Conservation (phyloP, 2,888 invertebrate genomes). For the Catocala sponsa region DNA sequence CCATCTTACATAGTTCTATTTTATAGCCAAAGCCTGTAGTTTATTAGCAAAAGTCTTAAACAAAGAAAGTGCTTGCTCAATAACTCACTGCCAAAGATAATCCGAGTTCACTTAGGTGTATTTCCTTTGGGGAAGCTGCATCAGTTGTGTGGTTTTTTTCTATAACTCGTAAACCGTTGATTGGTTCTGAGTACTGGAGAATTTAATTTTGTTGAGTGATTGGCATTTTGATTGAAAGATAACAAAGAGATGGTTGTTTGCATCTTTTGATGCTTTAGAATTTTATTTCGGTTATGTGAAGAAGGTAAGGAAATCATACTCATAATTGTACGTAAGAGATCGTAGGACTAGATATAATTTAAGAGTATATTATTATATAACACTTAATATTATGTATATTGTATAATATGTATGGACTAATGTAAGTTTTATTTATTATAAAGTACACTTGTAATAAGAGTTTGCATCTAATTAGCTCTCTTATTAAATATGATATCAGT, state of each 20-base stretch:
- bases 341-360: no score
- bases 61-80: constrained; percentile 33
- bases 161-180: constrained; percentile 28
- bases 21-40: constrained; percentile 20
- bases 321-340: no score
- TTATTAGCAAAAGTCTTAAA: constrained; percentile 28
- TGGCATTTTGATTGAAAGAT: constrained; percentile 14
- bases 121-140: constrained; percentile 46
- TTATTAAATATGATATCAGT: no score
- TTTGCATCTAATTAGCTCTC: no score
- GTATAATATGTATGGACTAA: no score
- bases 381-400: no score
- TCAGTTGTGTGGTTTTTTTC: constrained; percentile 27
- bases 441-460: no score
- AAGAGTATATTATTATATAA: no score
- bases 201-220: constrained; percentile 13
- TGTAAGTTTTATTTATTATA: no score
- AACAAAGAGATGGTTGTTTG: constrained; percentile 1
- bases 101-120: constrained; percentile 42
- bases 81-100: constrained; percentile 42
- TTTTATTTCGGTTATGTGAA: no score
- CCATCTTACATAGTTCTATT: constrained; percentile 12
- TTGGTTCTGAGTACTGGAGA: constrained; percentile 23
- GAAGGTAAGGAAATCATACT: no score
- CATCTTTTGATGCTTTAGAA: no score